Percentiles rank a stretch among this genome's conserved stretches.
Conservation (phyloP, 1,140 invertebrate genomes). For the Lordiphosa collinella region DNA sequence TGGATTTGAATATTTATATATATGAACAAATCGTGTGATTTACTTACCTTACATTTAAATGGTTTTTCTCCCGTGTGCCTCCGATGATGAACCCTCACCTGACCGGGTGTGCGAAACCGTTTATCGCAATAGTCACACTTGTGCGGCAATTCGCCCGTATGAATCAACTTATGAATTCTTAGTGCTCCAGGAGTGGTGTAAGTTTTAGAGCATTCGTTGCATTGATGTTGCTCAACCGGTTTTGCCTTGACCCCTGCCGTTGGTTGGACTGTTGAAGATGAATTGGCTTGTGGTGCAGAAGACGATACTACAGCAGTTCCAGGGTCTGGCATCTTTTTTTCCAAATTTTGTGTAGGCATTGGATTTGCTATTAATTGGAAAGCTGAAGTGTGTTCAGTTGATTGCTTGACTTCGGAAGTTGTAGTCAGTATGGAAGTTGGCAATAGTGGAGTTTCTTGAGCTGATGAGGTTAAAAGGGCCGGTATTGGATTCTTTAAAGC, state of each 20-base stretch:
- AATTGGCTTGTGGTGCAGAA: background rate
- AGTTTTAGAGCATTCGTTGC: constrained; percentile 48
- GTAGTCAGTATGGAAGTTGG: too few relatives aligned
- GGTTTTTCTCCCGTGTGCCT: constrained; percentile 93
- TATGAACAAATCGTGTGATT: background rate
- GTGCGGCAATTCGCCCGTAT: constrained; percentile 67
- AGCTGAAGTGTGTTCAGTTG: too few relatives aligned
- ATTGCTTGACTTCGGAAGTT: too few relatives aligned
- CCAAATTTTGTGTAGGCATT: too few relatives aligned
- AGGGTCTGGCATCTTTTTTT: too few relatives aligned
- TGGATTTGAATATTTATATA: too few relatives aligned
- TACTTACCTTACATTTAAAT: constrained; percentile 87
- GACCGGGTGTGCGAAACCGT: constrained; percentile 68
- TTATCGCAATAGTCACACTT: constrained; percentile 72
- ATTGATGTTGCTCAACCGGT: constrained; percentile 11
- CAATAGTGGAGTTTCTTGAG: too few relatives aligned
- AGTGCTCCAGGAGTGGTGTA: constrained; percentile 61
- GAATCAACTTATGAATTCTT: constrained; percentile 64
- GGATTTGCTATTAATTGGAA: too few relatives aligned
- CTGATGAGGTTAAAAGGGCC: too few relatives aligned
- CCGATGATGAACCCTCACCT: constrained; percentile 86
- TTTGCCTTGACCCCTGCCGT: background rate
- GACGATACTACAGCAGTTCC: too few relatives aligned
- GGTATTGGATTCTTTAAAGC: too few relatives aligned
- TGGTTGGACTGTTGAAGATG: background rate